phyloP scores from a whole-genome alignment of 2,113 vertebrate genomes.

The Turdus rufiventris region DNA sequence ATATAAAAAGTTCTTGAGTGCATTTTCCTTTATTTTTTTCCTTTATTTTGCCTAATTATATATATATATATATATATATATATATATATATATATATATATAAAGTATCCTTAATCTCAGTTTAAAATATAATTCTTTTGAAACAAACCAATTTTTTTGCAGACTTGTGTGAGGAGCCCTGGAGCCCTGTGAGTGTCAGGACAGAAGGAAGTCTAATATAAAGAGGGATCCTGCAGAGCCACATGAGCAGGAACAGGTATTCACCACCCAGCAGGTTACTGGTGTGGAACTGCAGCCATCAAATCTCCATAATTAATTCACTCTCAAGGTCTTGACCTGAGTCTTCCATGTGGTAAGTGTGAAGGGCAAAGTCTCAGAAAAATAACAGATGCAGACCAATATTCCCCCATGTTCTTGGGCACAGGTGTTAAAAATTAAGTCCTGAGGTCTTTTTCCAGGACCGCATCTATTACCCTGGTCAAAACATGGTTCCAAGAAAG shows the following conservation, averaged over 20 bases:
- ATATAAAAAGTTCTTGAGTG: not conserved
- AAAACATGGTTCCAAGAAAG: not conserved
- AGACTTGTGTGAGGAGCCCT: not conserved
- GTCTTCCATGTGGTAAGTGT: not conserved
- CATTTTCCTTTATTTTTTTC: rapidly evolving
- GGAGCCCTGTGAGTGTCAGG: not conserved
- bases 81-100: not conserved
- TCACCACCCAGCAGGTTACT: not conserved
- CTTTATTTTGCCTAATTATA: not conserved
- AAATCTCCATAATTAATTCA: not conserved
- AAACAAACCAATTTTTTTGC: not conserved
- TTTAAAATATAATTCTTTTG: not conserved
- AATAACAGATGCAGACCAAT: not conserved
- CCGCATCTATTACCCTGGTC: not conserved
- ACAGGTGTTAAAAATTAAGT: not conserved
- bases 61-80: not conserved
- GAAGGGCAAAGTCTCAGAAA: not conserved
- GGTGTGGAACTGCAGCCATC: not conserved
- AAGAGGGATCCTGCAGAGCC: not conserved
- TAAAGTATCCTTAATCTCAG: not conserved
- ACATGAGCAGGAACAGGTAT: rapidly evolving
- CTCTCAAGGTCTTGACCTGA: not conserved
- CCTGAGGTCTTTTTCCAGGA: not conserved
- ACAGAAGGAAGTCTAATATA: not conserved
- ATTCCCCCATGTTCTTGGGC: not conserved